These are phyloP conservation scores for Xyrauchen texanus DNA, from an alignment of 2,113 vertebrate genomes.

Conservation along the genomic window DNA sequence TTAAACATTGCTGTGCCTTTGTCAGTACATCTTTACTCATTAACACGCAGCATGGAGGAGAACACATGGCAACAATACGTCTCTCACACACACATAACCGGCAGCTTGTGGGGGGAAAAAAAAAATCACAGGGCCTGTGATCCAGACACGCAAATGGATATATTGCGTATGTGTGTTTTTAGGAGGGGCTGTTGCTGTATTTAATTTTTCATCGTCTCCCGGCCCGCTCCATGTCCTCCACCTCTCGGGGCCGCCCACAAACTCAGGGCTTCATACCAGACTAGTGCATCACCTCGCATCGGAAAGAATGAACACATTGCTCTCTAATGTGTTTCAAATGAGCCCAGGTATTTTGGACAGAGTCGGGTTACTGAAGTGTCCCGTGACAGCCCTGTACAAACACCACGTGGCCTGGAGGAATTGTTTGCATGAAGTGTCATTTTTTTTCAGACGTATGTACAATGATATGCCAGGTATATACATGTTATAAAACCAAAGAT, in stretches of 20 bases:
- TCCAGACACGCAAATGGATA: constrained; percentile 68
- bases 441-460: constrained; percentile 17
- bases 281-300: constrained; percentile 66
- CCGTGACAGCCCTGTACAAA: constrained; percentile 14
- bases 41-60: constrained; percentile 60
- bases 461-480: constrained; percentile 21
- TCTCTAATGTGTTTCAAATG: constrained; percentile 73
- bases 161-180: constrained; percentile 56
- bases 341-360: constrained; percentile 68
- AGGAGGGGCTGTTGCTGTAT: constrained; percentile 60
- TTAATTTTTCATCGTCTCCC: constrained; percentile 65
- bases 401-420: constrained; percentile 33
- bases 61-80: constrained; percentile 66
- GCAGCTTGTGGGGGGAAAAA: constrained; percentile 29
- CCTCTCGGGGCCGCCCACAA: constrained; percentile 58
- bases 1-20: constrained; percentile 51
- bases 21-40: constrained; percentile 56
- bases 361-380: constrained; percentile 16
- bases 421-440: constrained; percentile 21
- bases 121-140: constrained; percentile 24
- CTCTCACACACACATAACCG: constrained; percentile 51
- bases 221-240: constrained; percentile 56
- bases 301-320: constrained; percentile 74
- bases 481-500: constrained; percentile 30
- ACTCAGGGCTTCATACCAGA: constrained; percentile 69